Evolutionary conservation across 2,888 invertebrate genomes (phyloP).

Genomic region (Linhomoeus sp.): DNA sequence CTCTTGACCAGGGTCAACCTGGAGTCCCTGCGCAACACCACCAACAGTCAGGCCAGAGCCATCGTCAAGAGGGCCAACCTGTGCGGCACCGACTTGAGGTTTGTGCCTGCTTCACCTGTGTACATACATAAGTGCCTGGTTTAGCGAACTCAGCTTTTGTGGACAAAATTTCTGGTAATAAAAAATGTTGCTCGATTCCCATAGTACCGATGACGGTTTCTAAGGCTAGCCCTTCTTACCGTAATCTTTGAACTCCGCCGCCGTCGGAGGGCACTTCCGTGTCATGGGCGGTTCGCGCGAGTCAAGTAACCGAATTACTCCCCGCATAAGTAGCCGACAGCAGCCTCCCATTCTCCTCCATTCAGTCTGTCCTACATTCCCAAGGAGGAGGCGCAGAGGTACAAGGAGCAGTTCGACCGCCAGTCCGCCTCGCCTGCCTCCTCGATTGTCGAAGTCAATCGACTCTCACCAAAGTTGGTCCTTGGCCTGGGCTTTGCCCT

Average conservation of each 20-base stretch:
- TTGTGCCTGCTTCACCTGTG: constrained; percentile 7
- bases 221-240: too few species aligned
- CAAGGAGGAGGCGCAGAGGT: constrained; percentile 36
- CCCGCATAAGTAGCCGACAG: too few species aligned
- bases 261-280: too few species aligned
- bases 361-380: constrained; percentile 40
- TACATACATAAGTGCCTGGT: constrained; percentile 3
- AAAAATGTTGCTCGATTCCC: not conserved
- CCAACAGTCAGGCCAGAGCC: constrained; percentile 40
- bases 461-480: constrained; percentile 21
- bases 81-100: constrained; percentile 40
- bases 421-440: constrained; percentile 5
- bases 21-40: constrained; percentile 39
- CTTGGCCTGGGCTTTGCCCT: not conserved
- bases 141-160: not conserved
- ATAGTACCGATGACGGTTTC: too few species aligned
- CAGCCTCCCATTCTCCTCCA: too few species aligned
- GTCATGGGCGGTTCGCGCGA: too few species aligned
- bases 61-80: constrained; percentile 40
- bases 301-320: too few species aligned
- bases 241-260: too few species aligned
- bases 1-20: constrained; percentile 40
- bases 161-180: not conserved
- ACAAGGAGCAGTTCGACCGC: constrained; percentile 26
- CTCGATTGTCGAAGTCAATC: constrained; percentile 9